phyloP scores from a whole-genome alignment of 1,140 invertebrate genomes.

The Sitodiplosis mosellana region DNA sequence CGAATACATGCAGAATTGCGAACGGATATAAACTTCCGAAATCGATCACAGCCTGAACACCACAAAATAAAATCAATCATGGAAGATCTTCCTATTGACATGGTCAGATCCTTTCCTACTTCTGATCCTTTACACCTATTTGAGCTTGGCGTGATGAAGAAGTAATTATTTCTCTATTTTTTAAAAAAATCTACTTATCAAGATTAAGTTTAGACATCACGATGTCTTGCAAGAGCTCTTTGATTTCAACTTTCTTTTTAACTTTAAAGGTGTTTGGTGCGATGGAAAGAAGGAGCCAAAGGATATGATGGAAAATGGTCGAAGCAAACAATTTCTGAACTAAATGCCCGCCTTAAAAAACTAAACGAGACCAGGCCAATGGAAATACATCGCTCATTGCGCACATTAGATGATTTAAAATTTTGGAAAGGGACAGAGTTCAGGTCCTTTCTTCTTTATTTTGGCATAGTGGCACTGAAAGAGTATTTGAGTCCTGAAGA shows the following conservation, averaged over 20 bases:
- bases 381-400: constrained; percentile 1
- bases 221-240: too few species aligned
- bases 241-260: background rate
- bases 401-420: constrained; percentile 1
- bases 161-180: constrained; percentile 3
- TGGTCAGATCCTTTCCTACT: constrained; percentile 12
- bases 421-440: constrained; percentile 5
- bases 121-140: constrained; percentile 12
- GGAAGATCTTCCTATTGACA: constrained; percentile 8
- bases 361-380: background rate
- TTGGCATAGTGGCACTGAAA: constrained; percentile 2
- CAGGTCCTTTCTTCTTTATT: constrained; percentile 4
- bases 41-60: constrained; percentile 5
- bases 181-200: background rate
- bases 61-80: constrained; percentile 10
- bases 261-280: background rate
- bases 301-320: background rate
- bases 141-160: constrained; percentile 12
- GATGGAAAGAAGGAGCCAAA: background rate
- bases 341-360: background rate
- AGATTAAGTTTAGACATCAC: too few species aligned
- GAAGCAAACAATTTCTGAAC: too few species aligned
- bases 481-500: constrained; percentile 1
- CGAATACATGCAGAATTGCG: constrained; percentile 6
- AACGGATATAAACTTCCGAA: constrained; percentile 10